Base-by-base conservation (phyloP, 1,140 invertebrate species). In the Coptotermes formosanus region DNA sequence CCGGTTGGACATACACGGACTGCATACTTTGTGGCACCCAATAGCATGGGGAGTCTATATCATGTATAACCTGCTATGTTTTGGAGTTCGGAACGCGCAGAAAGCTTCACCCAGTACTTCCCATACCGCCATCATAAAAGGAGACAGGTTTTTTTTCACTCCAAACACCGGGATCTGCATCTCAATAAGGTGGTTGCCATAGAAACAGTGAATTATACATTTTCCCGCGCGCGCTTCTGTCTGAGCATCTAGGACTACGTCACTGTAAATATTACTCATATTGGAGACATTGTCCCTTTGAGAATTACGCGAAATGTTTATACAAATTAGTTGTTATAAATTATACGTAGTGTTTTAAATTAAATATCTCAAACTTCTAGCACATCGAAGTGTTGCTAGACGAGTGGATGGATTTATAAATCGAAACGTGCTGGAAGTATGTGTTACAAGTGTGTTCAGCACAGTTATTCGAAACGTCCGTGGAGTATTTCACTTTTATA, bases 191-290 rank as follows among this genome's bases (percentile, higher is more conserved):
- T 75, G 64, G 64, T 75, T 75, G 64, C 64, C 64, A 75, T 75
- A 75, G 64, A n/a, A 75, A 75, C 64, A 75, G 64, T 75, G 64
- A 75, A 75, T 75, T 75, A 75, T 75, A 75, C 64, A 75, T 75
- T 75, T 75, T 75, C 64, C 25, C 64, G 64, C 64, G 25, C n/a
- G 64, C 64, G 64, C n/a, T 75, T 75, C 1, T 75, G 64, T 30
- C 52, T 55, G 16, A 21, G 52, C 14, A 4, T 21, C 52, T 9
- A 55, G 7, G 19, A 19, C n/a, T 75, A 30, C 64, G 64, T 75
- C 64, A 75, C 64, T n/a, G 64, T 25, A 75, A 75, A 75, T 75
- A 75, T 75, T 75, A 75, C 30, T 75, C 64, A 75, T 75, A 30
- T 7, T 11, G 64, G 25, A 75, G 25, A 75, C 64, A 75, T 75